Percentiles rank a stretch among this genome's conserved stretches.
These are phyloP conservation scores for Dendrolimus houi DNA, from an alignment of 2,888 invertebrate species.

Conservation along the genomic window DNA sequence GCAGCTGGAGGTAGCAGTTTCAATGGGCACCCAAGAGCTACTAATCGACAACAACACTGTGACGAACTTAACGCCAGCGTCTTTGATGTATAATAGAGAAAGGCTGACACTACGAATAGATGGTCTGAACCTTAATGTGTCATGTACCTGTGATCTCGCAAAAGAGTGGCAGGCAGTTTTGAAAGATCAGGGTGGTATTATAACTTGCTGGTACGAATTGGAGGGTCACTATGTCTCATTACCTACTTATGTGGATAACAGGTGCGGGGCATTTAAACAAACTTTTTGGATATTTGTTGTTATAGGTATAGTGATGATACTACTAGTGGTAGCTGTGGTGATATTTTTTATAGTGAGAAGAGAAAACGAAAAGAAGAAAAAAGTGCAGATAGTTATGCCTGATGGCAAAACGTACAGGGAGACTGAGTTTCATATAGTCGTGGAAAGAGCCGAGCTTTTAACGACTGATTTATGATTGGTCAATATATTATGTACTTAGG, in stretches of 20 bases:
- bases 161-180: constrained; percentile 50
- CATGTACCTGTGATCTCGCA: constrained; percentile 74
- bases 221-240: constrained; percentile 52
- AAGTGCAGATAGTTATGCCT: constrained; percentile 84
- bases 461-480: constrained; percentile 82
- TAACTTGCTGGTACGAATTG: constrained; percentile 58
- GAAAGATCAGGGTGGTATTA: constrained; percentile 47
- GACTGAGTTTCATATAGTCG: constrained; percentile 90
- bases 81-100: constrained; percentile 74
- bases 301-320: constrained; percentile 60
- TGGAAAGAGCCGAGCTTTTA: constrained; percentile 88
- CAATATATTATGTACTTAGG: not conserved
- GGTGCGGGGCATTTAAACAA: constrained; percentile 60
- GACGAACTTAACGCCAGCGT: constrained; percentile 68
- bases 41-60: constrained; percentile 81
- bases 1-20: constrained; percentile 59
- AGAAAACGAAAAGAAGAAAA: constrained; percentile 74
- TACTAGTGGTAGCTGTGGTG: constrained; percentile 62
- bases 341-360: constrained; percentile 60
- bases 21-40: constrained; percentile 63
- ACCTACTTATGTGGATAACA: constrained; percentile 53
- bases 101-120: constrained; percentile 75
- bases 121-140: constrained; percentile 74
- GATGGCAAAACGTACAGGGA: constrained; percentile 89
- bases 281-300: constrained; percentile 66